Percentiles rank a stretch among this genome's conserved stretches.
Evolutionary conservation across 2,888 invertebrate genomes (phyloP).

Genomic region (Ametastegia equiseti): DNA sequence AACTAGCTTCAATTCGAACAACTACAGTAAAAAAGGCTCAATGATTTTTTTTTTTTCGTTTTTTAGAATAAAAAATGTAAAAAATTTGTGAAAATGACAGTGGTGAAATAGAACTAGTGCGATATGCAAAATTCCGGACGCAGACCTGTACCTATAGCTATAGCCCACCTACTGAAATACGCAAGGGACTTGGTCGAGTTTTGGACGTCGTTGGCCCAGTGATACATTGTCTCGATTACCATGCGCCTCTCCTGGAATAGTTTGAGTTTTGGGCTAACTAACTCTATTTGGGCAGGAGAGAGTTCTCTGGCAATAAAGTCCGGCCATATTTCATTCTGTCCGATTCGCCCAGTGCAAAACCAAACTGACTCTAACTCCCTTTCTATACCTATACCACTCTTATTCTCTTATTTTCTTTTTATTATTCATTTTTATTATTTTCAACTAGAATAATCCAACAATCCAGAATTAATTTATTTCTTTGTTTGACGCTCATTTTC

Average conservation of each 20-base stretch:
- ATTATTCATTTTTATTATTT: background rate
- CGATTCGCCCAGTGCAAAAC: background rate
- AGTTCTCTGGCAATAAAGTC: constrained; percentile 33
- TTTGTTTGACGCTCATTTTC: no score
- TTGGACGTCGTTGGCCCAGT: constrained; percentile 30
- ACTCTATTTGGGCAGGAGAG: constrained; percentile 13
- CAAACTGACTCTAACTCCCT: background rate
- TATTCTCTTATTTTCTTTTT: background rate
- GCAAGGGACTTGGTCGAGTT: constrained; percentile 19
- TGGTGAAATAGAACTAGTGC: no score
- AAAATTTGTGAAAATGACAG: no score
- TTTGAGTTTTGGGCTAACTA: constrained; percentile 28
- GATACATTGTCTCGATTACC: constrained; percentile 40
- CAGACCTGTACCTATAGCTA: background rate
- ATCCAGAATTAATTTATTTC: no score
- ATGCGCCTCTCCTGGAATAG: constrained; percentile 18
- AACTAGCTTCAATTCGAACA: no score
- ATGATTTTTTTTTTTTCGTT: no score
- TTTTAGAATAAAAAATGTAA: no score
- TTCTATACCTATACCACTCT: background rate
- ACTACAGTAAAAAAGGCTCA: no score
- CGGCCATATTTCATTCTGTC: constrained; percentile 26
- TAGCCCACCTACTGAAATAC: background rate
- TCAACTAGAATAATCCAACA: no score
- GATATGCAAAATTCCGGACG: constrained; percentile 29